Evolutionary conservation across 2,888 invertebrate species (phyloP).

Genomic region (Chorisops tibialis): DNA sequence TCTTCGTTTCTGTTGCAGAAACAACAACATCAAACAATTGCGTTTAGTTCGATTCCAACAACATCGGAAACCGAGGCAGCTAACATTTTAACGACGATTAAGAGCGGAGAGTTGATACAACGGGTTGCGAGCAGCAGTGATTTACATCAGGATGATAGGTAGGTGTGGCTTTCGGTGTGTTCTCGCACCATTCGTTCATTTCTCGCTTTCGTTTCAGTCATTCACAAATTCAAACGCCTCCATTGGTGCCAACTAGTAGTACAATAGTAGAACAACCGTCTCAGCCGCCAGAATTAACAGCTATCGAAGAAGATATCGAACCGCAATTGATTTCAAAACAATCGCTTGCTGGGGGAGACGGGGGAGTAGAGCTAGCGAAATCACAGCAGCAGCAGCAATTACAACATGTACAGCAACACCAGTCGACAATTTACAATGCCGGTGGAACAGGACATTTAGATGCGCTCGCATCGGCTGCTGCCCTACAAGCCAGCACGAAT

Average conservation of each 20-base stretch:
- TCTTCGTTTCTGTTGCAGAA: neutral
- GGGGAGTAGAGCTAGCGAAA: too few relatives aligned
- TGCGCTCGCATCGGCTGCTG: conserved; percentile 47
- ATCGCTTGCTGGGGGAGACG: too few relatives aligned
- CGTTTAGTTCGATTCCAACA: conserved; percentile 38
- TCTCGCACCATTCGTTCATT: too few relatives aligned
- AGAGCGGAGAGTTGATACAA: conserved; percentile 41
- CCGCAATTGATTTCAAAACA: too few relatives aligned
- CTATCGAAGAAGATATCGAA: neutral
- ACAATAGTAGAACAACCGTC: neutral
- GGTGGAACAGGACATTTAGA: conserved; percentile 42
- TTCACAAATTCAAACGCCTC: too few relatives aligned
- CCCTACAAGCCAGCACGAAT: conserved; percentile 43
- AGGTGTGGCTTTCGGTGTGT: too few relatives aligned
- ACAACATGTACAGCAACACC: neutral
- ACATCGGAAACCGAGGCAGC: conserved; percentile 48
- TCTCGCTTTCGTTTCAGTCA: too few relatives aligned
- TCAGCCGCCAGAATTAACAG: neutral
- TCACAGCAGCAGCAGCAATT: too few relatives aligned
- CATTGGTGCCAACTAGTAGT: neutral
- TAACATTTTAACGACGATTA: conserved; percentile 47
- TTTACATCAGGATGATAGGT: neutral
- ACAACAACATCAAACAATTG: neutral
- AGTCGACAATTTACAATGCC: conserved; percentile 7
- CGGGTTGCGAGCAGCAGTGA: conserved; percentile 1